Percentiles rank a stretch among this genome's conserved stretches.
Evolutionary conservation across 1,140 invertebrate species (phyloP).

Genomic region (Bicyclus anynana): DNA sequence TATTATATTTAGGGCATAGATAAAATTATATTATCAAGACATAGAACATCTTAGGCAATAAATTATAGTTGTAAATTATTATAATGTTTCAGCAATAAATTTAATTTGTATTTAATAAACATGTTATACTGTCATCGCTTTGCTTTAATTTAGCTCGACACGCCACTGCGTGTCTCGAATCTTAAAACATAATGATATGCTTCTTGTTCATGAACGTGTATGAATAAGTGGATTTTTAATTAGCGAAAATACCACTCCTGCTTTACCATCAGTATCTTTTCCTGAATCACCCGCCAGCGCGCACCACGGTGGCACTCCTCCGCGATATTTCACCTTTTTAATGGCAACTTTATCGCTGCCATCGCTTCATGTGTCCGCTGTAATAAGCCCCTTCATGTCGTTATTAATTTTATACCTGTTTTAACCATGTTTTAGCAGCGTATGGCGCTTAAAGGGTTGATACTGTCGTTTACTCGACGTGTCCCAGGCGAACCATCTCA

Average conservation of each 20-base stretch:
- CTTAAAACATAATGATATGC: no score
- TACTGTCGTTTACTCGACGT: conserved; percentile 4
- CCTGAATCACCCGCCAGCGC: conserved; percentile 4
- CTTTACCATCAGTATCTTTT: conserved; percentile 13
- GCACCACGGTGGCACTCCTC: conserved; percentile 15
- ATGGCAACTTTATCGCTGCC: conserved; percentile 21
- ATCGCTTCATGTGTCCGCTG: conserved; percentile 19
- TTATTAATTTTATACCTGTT: conserved; percentile 32
- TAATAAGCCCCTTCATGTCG: conserved; percentile 25
- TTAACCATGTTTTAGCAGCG: conserved; percentile 21
- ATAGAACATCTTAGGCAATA: no score
- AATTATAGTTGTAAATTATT: no score
- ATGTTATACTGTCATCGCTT: no score
- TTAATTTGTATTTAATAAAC: no score
- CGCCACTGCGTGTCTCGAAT: no score
- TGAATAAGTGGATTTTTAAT: background rate
- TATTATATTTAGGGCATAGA: no score
- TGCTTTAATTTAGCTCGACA: no score
- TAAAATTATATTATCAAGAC: no score
- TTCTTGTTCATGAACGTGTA: no score
- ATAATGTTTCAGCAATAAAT: no score
- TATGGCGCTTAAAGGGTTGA: conserved; percentile 11
- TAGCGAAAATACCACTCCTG: background rate
- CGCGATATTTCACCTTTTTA: conserved; percentile 23
- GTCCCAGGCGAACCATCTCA: background rate